Evolutionary conservation across 2,113 vertebrate genomes (phyloP).

Genomic region (Nothoprocta perdicaria): DNA sequence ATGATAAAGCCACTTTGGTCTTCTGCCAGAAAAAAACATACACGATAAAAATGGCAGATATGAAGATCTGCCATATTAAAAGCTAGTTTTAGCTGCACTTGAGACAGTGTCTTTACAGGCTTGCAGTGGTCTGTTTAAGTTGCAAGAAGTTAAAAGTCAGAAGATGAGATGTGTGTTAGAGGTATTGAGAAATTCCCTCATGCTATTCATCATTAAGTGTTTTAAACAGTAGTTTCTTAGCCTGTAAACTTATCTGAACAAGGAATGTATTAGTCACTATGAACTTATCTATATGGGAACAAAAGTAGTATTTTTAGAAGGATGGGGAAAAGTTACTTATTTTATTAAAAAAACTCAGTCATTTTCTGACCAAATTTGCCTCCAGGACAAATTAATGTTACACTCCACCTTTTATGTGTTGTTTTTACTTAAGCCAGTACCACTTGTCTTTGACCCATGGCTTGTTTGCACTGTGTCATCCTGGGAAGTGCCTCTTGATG

Average conservation of each 20-base stretch:
- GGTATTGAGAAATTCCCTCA: not conserved
- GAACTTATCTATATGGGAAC: not conserved
- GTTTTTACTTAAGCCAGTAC: constrained; percentile 3
- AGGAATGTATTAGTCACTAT: not conserved
- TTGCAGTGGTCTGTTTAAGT: not conserved
- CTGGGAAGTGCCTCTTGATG: not conserved
- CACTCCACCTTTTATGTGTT: constrained; percentile 15
- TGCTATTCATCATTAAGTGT: not conserved
- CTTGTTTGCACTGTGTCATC: not conserved
- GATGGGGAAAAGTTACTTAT: not conserved
- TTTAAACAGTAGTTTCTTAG: not conserved
- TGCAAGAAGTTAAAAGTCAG: not conserved
- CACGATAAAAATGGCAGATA: not conserved
- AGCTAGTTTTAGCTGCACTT: not conserved
- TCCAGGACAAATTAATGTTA: not conserved
- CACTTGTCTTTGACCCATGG: not conserved
- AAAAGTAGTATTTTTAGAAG: not conserved
- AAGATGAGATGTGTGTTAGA: not conserved
- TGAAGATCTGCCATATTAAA: not conserved
- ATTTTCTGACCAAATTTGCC: not conserved
- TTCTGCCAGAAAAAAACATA: not conserved
- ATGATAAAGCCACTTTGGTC: not conserved
- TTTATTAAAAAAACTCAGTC: not conserved
- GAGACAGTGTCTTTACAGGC: not conserved
- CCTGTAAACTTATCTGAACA: not conserved